These are phyloP conservation scores for Psettodes erumei DNA, from an alignment of 2,113 vertebrate species.

Conservation along the genomic window DNA sequence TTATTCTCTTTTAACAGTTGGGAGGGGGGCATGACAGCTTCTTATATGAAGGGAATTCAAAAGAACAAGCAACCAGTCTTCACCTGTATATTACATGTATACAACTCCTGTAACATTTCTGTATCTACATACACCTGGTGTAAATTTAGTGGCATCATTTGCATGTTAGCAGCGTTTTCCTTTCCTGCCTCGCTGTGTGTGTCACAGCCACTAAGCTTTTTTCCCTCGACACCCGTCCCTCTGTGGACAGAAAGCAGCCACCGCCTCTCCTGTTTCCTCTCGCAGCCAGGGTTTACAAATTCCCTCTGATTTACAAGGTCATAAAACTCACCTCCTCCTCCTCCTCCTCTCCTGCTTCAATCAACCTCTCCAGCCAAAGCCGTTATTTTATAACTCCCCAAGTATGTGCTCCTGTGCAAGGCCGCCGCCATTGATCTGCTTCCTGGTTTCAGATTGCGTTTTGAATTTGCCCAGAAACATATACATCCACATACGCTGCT, in stretches of 20 bases:
- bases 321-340: constrained; percentile 62
- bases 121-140: neutral
- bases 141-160: neutral
- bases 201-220: neutral
- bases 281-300: constrained; percentile 66
- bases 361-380: constrained; percentile 59
- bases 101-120: neutral
- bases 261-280: constrained; percentile 58
- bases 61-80: neutral
- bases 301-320: constrained; percentile 75
- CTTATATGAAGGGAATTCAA: neutral
- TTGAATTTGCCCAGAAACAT: neutral
- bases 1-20: neutral
- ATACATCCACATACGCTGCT: neutral
- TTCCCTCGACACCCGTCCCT: constrained; percentile 22
- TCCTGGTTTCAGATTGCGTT: constrained; percentile 27
- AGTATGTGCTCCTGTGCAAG: constrained; percentile 30
- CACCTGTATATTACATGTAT: neutral
- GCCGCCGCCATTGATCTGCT: constrained; percentile 45
- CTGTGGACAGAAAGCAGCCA: constrained; percentile 22
- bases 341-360: constrained; percentile 45
- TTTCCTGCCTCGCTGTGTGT: neutral
- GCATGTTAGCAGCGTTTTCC: neutral
- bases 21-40: neutral
- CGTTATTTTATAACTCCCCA: constrained; percentile 54